Evolutionary conservation across 2,888 invertebrate species (phyloP).

Genomic region (Himalopsyche anomala): DNA sequence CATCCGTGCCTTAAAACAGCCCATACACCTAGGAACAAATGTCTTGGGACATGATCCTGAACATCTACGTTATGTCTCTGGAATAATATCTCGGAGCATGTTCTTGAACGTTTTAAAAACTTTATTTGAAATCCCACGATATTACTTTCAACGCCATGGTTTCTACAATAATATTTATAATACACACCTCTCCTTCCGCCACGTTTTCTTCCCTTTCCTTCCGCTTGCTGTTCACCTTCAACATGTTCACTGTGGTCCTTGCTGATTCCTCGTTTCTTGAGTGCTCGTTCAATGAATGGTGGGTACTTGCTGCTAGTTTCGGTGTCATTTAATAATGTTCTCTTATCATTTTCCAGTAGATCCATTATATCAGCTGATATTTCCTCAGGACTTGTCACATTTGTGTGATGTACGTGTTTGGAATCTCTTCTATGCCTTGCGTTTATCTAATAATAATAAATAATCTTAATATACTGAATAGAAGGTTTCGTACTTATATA

Average conservation of each 20-base stretch:
- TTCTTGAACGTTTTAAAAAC: too few species aligned
- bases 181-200: conserved; percentile 54
- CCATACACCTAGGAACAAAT: too few species aligned
- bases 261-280: conserved; percentile 56
- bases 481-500: too few species aligned
- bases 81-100: too few species aligned
- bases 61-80: too few species aligned
- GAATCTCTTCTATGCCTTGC: conserved; percentile 72
- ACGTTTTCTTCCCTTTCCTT: conserved; percentile 50
- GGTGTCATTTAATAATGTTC: conserved; percentile 35
- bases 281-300: conserved; percentile 57
- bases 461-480: background rate
- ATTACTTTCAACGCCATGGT: too few species aligned
- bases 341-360: conserved; percentile 57
- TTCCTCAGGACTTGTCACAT: conserved; percentile 58
- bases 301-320: conserved; percentile 60
- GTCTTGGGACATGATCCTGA: too few species aligned
- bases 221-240: conserved; percentile 64
- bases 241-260: conserved; percentile 44
- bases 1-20: too few species aligned
- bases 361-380: conserved; percentile 57
- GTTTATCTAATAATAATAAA: conserved; percentile 70
- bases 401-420: conserved; percentile 66
- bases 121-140: too few species aligned
- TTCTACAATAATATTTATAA: background rate